Evolutionary conservation across 2,888 invertebrate species (phyloP).

Genomic region (Timema cristinae): DNA sequence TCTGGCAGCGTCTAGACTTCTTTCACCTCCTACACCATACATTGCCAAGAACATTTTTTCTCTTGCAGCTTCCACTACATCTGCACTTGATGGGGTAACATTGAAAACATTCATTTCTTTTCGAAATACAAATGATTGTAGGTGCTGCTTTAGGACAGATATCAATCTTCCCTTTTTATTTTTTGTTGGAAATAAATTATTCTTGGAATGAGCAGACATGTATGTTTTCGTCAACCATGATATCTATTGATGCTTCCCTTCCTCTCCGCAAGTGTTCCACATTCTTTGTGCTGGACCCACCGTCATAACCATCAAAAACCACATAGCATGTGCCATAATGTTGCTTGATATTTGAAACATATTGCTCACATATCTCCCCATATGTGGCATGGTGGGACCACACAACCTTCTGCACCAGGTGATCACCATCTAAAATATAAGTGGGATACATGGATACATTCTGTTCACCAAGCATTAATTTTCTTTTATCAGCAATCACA

Average conservation of each 20-base stretch:
- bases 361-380: slow-evolving; percentile 7
- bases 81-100: not conserved
- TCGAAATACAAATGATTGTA: not conserved
- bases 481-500: not conserved
- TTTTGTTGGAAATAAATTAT: not conserved
- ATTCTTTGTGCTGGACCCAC: slow-evolving; percentile 1
- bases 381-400: not conserved
- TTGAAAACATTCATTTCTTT: slow-evolving; percentile 6
- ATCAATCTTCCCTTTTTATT: not conserved
- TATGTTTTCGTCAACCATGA: not conserved
- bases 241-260: not conserved
- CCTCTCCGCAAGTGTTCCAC: not conserved
- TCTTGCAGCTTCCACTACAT: not conserved
- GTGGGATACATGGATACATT: not conserved
- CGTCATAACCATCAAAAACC: too few relatives aligned
- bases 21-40: slow-evolving; percentile 13
- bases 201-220: not conserved
- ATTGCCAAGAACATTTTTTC: slow-evolving; percentile 1
- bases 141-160: not conserved
- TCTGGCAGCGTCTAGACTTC: not conserved
- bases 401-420: slow-evolving; percentile 5
- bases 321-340: not conserved
- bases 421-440: slow-evolving; percentile 9
- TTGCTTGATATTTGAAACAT: slow-evolving; percentile 2
- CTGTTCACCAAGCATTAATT: not conserved